Evolutionary conservation across 2,113 vertebrate species (phyloP), one percentile per base, ranked within the genome.

Genomic region (Strigops habroptila): DNA sequence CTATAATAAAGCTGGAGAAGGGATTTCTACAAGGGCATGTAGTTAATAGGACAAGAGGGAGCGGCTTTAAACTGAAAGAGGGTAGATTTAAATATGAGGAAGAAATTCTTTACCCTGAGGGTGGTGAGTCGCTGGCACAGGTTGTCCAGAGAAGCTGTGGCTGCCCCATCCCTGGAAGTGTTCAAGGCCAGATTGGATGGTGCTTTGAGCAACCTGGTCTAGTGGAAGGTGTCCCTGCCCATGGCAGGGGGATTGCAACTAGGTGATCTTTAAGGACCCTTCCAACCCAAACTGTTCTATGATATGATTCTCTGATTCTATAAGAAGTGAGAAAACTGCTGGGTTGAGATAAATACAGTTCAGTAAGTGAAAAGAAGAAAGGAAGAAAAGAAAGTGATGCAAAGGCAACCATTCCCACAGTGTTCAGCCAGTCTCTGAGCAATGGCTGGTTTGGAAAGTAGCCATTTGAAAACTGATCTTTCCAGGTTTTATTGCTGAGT

Each of bases 381-480:
- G 25, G 9, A 35, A 5, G 3, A 4, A 6, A 23, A 31, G 41
- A 10, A 28, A 48, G 10, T 9, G 5, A 13, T n/a, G 24, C 1
- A 8, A 89, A 78, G 22, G 33, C 33, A 70, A 14, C 39, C 23
- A 46, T 59, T 82, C 24, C 27, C 12, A 44, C 0, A 0, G 10
- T 76, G 52, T 23, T 30, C 52, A 76, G 63, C 33, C 75, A 51
- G 15, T 41, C n/a, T 90, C 30, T 6, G 7, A 76, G 63, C 71
- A 76, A 49, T 16, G 59, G 75, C 52, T 60, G 75, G 13, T 64
- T 71, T 75, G 85, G 67, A 75, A 88, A 73, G 44, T 12, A 51
- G 53, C 9, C 63, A 55, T 59, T 43, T 80, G 80, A 73, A 82
- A 92, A 86, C 68, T 74, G 44, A 60, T 86, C 44, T 89, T 65